Percentiles rank a stretch among this genome's conserved stretches.
Evolutionary conservation across 2,888 invertebrate genomes (phyloP).

Genomic region (Cyaniris semiargus): DNA sequence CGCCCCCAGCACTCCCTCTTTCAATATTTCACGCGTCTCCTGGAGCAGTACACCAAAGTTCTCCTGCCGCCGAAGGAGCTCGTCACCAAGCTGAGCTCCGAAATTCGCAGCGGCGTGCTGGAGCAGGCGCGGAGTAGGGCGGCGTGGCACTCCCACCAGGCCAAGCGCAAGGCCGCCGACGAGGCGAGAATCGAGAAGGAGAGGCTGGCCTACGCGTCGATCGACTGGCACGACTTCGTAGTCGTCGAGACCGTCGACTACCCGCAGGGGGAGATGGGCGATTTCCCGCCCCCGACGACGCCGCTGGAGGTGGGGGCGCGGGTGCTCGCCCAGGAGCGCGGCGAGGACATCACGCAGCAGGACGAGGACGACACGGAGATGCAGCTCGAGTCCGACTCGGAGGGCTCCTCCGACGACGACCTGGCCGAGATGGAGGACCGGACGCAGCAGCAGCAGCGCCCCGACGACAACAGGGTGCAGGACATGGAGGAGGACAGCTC

Average conservation of each 20-base stretch:
- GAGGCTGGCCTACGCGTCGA: conserved; percentile 96
- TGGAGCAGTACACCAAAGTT: conserved; percentile 99
- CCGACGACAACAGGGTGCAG: conserved; percentile 83
- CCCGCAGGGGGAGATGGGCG: conserved; percentile 96
- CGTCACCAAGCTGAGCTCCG: conserved; percentile 87
- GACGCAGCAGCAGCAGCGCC: conserved; percentile 66
- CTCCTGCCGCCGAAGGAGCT: conserved; percentile 97
- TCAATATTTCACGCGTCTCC: conserved; percentile 97
- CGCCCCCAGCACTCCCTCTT: conserved; percentile 99
- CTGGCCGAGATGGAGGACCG: conserved; percentile 85
- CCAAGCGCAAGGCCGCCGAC: conserved; percentile 93
- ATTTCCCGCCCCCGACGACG: conserved; percentile 98
- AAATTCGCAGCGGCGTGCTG: conserved; percentile 85
- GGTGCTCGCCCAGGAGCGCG: conserved; percentile 89
- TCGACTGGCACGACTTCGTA: conserved; percentile 99
- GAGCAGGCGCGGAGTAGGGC: conserved; percentile 97
- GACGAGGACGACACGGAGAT: conserved; percentile 89
- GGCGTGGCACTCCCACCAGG: conserved; percentile 98
- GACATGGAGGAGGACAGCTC: conserved; percentile 96
- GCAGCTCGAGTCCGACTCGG: conserved; percentile 93
- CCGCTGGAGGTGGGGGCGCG: conserved; percentile 98
- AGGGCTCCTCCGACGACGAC: conserved; percentile 71
- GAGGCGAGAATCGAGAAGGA: conserved; percentile 98
- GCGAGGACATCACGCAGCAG: conserved; percentile 82
- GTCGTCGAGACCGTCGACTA: conserved; percentile 99